Evolutionary conservation across 2,113 vertebrate genomes (phyloP).

Genomic region (Syngnathoides biaculeatus): DNA sequence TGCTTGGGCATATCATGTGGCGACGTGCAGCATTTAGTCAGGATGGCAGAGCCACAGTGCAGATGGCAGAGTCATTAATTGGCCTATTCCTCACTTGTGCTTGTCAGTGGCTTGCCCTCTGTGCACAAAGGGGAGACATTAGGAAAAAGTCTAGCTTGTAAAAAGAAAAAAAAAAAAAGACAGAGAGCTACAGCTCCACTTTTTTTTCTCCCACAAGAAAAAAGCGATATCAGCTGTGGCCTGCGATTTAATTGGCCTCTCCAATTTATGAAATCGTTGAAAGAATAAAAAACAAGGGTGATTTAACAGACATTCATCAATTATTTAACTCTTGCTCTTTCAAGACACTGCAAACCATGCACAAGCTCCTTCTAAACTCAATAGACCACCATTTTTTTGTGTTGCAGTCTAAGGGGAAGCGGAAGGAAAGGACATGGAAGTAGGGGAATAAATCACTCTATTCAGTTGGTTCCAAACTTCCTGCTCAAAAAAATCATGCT

Average conservation of each 20-base stretch:
- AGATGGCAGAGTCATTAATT: conserved; percentile 63
- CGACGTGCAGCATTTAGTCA: conserved; percentile 54
- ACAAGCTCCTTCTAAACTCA: conserved; percentile 7
- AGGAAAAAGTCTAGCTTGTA: not conserved
- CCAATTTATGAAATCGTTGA: conserved; percentile 2
- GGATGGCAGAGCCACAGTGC: conserved; percentile 37
- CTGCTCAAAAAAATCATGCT: conserved; percentile 32
- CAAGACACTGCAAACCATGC: not conserved
- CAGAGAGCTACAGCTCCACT: conserved; percentile 16
- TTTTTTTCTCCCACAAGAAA: not conserved
- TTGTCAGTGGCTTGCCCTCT: conserved; percentile 19
- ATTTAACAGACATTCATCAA: not conserved
- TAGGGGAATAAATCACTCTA: conserved; percentile 21
- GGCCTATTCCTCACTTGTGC: conserved; percentile 32
- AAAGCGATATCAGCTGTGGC: conserved; percentile 25
- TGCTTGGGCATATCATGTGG: conserved; percentile 34
- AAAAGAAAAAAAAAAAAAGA: not conserved
- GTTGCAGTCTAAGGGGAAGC: conserved; percentile 24
- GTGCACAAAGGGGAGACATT: conserved; percentile 12
- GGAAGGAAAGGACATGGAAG: conserved; percentile 30
- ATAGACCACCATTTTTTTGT: conserved; percentile 4
- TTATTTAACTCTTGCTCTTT: not conserved
- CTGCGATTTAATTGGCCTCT: not conserved
- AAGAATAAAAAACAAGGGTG: conserved; percentile 1
- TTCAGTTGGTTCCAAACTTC: conserved; percentile 42